phyloP scores from a whole-genome alignment of 2,113 vertebrate species.

The Caracal caracal region DNA sequence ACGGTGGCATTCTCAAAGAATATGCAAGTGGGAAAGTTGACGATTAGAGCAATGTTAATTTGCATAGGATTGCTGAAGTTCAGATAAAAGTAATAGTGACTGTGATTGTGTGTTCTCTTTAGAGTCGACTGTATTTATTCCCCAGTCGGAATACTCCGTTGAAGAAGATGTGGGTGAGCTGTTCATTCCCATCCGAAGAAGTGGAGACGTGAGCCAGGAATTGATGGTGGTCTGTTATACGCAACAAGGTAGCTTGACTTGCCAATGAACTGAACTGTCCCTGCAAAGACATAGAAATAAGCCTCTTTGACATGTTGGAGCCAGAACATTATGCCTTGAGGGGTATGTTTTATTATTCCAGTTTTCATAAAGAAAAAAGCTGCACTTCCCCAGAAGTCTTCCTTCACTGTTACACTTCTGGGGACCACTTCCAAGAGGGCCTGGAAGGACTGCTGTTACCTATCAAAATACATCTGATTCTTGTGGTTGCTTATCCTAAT shows the following conservation, averaged over 20 bases:
- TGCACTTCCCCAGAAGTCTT: not conserved
- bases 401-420: not conserved
- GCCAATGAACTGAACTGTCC: not conserved
- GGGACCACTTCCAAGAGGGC: not conserved
- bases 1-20: not conserved
- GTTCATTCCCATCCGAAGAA: conserved; percentile 93
- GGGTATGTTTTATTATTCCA: not conserved
- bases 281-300: not conserved
- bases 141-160: conserved; percentile 88
- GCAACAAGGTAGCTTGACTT: conserved; percentile 89
- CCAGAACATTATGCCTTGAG: not conserved
- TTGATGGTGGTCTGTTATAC: conserved; percentile 96
- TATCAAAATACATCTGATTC: no score
- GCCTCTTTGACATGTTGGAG: not conserved
- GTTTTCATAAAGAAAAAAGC: not conserved
- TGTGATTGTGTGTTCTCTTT: conserved; percentile 63
- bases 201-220: conserved; percentile 93
- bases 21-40: no score
- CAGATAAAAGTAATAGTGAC: not conserved
- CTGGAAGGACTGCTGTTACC: not conserved
- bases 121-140: conserved; percentile 97
- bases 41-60: not conserved
- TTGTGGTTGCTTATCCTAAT: not conserved
- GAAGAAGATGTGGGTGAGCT: conserved; percentile 95
- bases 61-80: not conserved